These are phyloP conservation scores for Aspidiotus destructor DNA, from an alignment of 2,888 invertebrate species.

Conservation along the genomic window DNA sequence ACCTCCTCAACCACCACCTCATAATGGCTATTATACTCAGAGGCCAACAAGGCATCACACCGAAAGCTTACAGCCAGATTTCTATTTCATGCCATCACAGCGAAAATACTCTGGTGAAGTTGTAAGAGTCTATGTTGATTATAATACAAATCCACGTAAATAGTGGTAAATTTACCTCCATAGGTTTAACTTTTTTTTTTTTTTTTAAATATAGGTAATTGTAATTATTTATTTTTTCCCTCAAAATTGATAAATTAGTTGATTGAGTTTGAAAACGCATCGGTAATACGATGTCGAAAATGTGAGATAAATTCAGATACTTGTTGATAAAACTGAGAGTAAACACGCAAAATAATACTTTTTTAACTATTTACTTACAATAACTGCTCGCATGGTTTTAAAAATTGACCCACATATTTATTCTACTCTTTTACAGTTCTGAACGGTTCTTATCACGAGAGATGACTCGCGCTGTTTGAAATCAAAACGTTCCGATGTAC, in stretches of 20 bases:
- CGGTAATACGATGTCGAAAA: neutral
- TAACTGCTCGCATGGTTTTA: neutral
- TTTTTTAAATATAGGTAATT: conserved; percentile 1
- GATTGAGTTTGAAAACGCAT: neutral
- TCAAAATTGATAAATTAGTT: conserved; percentile 1
- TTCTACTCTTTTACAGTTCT: conserved; percentile 13
- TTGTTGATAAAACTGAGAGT: neutral
- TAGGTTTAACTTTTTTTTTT: neutral
- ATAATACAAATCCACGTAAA: conserved; percentile 59
- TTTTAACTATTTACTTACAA: neutral
- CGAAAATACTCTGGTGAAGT: conserved; percentile 87
- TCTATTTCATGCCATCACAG: conserved; percentile 92
- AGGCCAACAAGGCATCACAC: conserved; percentile 39
- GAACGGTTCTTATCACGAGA: conserved; percentile 1
- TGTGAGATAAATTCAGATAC: too few relatives aligned
- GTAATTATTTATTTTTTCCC: neutral
- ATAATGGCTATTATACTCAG: conserved; percentile 40
- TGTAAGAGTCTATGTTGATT: conserved; percentile 72
- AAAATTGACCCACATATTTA: conserved; percentile 8
- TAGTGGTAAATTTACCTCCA: conserved; percentile 13
- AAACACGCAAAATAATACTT: neutral
- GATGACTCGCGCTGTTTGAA: conserved; percentile 8
- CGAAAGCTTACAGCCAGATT: conserved; percentile 59
- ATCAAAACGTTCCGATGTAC: conserved; percentile 9
- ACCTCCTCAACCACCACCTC: conserved; percentile 40